Conservation (phyloP, 2,113 vertebrate species). For the Polyodon spathula region DNA sequence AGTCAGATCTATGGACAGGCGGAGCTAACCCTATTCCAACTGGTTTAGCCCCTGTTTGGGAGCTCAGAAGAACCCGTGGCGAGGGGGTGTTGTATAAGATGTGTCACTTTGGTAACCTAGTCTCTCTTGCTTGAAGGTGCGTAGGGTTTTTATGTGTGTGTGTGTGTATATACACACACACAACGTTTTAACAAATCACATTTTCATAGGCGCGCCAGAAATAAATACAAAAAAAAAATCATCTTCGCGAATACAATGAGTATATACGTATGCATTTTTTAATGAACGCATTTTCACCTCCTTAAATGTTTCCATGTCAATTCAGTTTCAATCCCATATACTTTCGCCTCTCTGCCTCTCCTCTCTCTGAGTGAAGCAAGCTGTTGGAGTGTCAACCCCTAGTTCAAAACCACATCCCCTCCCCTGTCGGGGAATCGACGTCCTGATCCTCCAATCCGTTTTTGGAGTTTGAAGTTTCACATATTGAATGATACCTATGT, state of each 20-base stretch:
- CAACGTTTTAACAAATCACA: too few relatives aligned
- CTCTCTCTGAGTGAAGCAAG: too few relatives aligned
- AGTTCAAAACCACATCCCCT: constrained; percentile 29
- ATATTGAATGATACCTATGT: constrained; percentile 22
- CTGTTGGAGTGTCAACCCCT: too few relatives aligned
- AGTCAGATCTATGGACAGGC: constrained; percentile 44
- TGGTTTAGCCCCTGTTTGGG: constrained; percentile 46
- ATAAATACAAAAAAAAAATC: too few relatives aligned
- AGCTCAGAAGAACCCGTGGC: constrained; percentile 56
- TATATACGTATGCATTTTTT: too few relatives aligned
- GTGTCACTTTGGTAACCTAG: constrained; percentile 18
- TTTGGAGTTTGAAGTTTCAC: neutral
- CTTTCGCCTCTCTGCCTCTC: too few relatives aligned
- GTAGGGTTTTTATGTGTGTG: constrained; percentile 28
- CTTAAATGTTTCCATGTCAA: too few relatives aligned
- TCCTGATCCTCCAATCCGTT: constrained; percentile 25
- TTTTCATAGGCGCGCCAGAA: too few relatives aligned
- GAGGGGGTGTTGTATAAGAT: constrained; percentile 37
- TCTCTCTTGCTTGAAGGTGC: constrained; percentile 21
- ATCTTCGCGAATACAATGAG: too few relatives aligned
- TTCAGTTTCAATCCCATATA: too few relatives aligned
- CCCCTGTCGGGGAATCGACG: constrained; percentile 31
- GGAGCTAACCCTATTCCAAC: constrained; percentile 52
- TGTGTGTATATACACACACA: constrained; percentile 26
- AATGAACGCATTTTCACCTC: too few relatives aligned